Percentiles rank a stretch among this genome's conserved stretches.
These are phyloP conservation scores for Acinonyx jubatus DNA, from an alignment of 2,113 vertebrate genomes.

Conservation along the genomic window DNA sequence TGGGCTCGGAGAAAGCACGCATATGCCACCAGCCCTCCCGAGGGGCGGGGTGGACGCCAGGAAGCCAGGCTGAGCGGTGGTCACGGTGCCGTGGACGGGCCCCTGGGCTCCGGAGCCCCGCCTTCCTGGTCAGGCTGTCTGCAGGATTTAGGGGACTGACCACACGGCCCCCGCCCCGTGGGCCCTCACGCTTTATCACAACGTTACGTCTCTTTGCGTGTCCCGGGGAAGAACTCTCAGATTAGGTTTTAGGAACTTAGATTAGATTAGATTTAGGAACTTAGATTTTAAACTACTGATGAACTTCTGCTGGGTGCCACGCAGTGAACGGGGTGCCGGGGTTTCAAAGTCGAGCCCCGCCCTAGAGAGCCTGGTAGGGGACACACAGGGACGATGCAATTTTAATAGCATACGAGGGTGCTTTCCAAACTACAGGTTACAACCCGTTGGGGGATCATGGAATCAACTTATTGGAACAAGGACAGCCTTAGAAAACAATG, in stretches of 20 bases:
- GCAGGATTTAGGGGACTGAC: neutral
- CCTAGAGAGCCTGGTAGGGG: neutral
- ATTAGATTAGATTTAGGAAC: neutral
- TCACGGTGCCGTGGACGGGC: no score
- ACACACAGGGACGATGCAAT: neutral
- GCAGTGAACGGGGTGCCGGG: fast-evolving
- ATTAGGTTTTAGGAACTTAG: neutral
- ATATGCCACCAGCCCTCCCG: no score
- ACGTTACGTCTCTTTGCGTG: neutral
- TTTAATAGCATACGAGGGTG: neutral
- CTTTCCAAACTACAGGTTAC: neutral
- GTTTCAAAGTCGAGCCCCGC: neutral
- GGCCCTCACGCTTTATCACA: neutral
- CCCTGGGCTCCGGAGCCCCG: neutral
- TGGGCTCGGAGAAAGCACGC: no score
- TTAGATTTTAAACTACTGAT: neutral
- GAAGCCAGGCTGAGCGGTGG: neutral
- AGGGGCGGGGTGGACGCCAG: neutral
- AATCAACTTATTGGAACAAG: neutral
- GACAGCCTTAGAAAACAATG: neutral
- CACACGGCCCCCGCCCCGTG: neutral
- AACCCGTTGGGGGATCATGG: neutral
- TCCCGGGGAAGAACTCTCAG: neutral
- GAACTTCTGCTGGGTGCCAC: neutral
- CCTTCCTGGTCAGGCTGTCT: neutral